Base-by-base conservation (phyloP, 2,113 vertebrate species). In the Climacteris rufus region DNA sequence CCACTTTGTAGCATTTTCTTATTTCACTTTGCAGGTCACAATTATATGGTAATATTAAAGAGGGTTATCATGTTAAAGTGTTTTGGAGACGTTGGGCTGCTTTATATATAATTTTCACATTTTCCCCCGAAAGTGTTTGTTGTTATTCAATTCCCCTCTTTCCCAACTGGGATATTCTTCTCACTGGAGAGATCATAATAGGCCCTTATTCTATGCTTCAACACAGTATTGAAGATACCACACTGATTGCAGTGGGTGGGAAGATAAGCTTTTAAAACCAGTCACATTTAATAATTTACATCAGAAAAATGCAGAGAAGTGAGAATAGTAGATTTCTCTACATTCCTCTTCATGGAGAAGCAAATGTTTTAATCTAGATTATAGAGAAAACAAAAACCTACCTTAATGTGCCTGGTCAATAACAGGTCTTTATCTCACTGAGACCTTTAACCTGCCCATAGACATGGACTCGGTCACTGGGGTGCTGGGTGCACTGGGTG, bases 401-500 rank as follows among this genome's bases (percentile, higher is more conserved):
- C 27, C 25, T 63, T 59, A 77, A 27, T 18, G 8, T 64, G 12
- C 40, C 66, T 44, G 11, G 59, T 63, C 31, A 66, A 4, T 79
- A 79, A 23, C 5, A 66, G 15, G 5, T 60, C 59, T 63, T 91
- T n/a, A 24, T 18, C 28, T 79, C 35, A 59, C 0, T 35, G 53
- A 85, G 30, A 68, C 21, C 3, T 80, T 91, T 70, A 92, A 59
- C 14, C 9, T 27, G n/a, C 15, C 13, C 50, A 44, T 17, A 63
- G 54, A 63, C 15, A 22, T 1, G 0, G 8, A n/a, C 15, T 74
- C 1, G 2, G 50, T 52, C 50, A 47, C 39, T n/a, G 39, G 8
- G 39, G 19, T 44, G 47, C 45, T 80, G 42, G 42, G n/a, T n/a
- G n/a, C n/a, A n/a, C n/a, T n/a, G n/a, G n/a, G n/a, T n/a, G n/a